Evolutionary conservation across 2,797 vertebrate species (phyloP), one percentile per base, ranked within the genome.

Genomic region (Staurois parvus): DNA sequence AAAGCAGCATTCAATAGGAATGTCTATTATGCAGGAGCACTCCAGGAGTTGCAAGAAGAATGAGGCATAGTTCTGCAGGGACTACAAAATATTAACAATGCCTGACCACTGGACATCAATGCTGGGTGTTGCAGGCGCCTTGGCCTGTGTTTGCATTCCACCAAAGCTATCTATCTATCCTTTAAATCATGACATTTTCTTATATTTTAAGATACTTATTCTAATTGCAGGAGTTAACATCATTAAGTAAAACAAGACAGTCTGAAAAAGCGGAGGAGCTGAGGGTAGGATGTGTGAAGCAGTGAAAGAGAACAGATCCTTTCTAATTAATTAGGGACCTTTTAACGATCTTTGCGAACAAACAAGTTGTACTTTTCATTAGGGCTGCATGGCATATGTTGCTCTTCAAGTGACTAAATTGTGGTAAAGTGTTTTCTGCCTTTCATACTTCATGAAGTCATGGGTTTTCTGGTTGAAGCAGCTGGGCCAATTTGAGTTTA

Each of bases 301-400:
- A 77, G 81, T 67, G 37, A 78, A 68, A 78, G 68, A 83, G 76
- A 83, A 83, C 85, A 87, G 70, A 83, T 87, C 76, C 62, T 66
- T 87, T 62, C 76, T 87, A 87, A 87, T 87, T 87, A 87, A 83
- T 87, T 87, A 83, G 85, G 76, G 85, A 87, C 81, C 85, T 83
- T 83, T 87, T 79, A 87, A 87, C 45, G 45, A 87, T 87, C 85
- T 79, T 87, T 83, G 85, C 45, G 76, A 87, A 87, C 81, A 87
- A 87, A 87, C 85, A 83, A 83, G 85, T 87, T 87, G 85, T 87
- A 83, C 85, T 87, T 87, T 87, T 83, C 85, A 84, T 87, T 75
- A 87, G 79, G 81, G 74, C 85, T 87, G 81, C 75, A 79, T 75
- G 70, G 76, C 85, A 87, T 87, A 87, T 87, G 85, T 79, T 83